Percentiles rank a stretch among this genome's conserved stretches.
Evolutionary conservation across 2,113 vertebrate species (phyloP).

Genomic region (Ariopsis seemanni): DNA sequence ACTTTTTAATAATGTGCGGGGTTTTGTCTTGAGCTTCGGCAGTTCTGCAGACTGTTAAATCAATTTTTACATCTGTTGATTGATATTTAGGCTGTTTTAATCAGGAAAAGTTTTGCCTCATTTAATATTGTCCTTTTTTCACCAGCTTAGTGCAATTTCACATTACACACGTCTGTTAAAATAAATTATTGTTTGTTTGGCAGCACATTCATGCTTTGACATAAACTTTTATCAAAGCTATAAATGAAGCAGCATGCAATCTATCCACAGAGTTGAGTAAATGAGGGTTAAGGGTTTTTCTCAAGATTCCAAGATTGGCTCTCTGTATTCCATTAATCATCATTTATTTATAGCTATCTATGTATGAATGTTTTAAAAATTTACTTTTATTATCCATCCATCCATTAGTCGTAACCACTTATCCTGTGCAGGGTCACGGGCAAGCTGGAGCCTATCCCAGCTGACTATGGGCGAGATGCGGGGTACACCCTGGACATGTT

Average conservation of each 20-base stretch:
- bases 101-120: conserved; percentile 5
- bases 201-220: background rate
- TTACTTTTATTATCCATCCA: no score
- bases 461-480: no score
- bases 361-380: background rate
- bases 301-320: background rate
- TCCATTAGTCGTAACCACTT: no score
- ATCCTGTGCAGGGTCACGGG: no score
- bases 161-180: background rate
- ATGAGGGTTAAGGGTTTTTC: background rate
- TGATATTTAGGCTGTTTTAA: conserved; percentile 25
- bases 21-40: conserved; percentile 2
- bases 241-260: background rate
- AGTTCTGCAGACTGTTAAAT: background rate
- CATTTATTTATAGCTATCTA: background rate
- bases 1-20: background rate
- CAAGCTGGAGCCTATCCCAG: no score
- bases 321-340: background rate
- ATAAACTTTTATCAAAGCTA: background rate
- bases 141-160: background rate
- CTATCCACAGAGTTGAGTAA: background rate
- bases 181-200: background rate
- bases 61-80: background rate
- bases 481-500: no score
- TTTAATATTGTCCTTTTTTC: background rate